Evolutionary conservation across 2,113 vertebrate genomes (phyloP), one percentile per base, ranked within the genome.

Genomic region (Bufo bufo): DNA sequence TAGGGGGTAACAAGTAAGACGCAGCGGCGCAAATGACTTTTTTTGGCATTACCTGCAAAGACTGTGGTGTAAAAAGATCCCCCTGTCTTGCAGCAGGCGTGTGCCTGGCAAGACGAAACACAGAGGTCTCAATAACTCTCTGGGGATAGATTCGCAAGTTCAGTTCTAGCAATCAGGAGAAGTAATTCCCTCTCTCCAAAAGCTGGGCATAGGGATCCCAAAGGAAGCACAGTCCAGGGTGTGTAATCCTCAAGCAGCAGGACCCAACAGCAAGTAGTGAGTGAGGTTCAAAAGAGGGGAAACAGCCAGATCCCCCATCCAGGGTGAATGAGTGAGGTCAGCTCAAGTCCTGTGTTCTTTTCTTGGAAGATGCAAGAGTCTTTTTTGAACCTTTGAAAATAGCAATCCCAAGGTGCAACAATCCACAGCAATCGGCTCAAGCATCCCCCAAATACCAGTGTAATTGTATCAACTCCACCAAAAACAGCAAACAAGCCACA

Each of bases 61-160:
- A 81, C 49, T 59, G 84, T 69, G 63, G n/a, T 81, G 85, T 87
- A 87, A 87, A 43, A 81, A 77, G 82, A 89, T 89, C 82, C 81
- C 84, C 71, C 23, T 84, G 87, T 56, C 81, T 82, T 88, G 69
- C 87, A 88, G 79, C 86, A 88, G 86, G 86, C 86, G 79, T 87
- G 85, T 87, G 85, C 65, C 85, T 87, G 85, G 86, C 66, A 82
- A 82, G 77, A 58, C 23, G 50, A 71, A 81, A 65, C 85, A 79
- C 20, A 19, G 50, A 81, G 65, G 71, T 63, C 56, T 56, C 45
- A 65, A 74, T 75, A 52, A 20, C 45, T 77, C 87, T 72, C 87
- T 43, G 49, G 87, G 81, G 80, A 88, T 71, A 84, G 87, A 88
- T 88, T 72, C 47, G 77, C 17, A 59, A 69, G 45, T 81, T 66